These are phyloP conservation scores for Ceratothoa steindachneri DNA, from an alignment of 2,888 invertebrate genomes.

Conservation along the genomic window DNA sequence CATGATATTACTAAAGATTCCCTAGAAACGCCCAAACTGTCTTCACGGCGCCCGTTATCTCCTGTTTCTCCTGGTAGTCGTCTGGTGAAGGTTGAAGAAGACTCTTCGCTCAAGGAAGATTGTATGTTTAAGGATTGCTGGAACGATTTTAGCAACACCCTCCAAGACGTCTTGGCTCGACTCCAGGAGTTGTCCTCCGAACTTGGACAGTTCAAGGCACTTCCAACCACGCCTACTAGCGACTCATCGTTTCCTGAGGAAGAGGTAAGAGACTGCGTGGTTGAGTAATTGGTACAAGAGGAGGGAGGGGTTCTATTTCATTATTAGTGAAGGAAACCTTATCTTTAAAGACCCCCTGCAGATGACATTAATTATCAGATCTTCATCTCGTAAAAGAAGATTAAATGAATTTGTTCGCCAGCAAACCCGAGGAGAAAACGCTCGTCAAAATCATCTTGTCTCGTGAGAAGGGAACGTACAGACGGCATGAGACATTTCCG, in stretches of 20 bases:
- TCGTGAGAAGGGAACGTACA: no score
- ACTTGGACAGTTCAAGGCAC: constrained; percentile 26
- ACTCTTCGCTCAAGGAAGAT: constrained; percentile 40
- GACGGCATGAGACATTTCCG: no score
- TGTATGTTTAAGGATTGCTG: constrained; percentile 47
- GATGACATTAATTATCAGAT: no score
- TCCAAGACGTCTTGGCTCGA: constrained; percentile 41
- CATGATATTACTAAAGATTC: neutral
- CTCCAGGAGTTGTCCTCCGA: constrained; percentile 44
- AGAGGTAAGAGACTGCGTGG: neutral
- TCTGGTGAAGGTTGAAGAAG: constrained; percentile 33
- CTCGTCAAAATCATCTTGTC: no score
- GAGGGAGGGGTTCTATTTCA: no score
- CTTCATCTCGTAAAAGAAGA: no score
- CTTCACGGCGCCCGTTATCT: constrained; percentile 9
- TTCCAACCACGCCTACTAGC: constrained; percentile 14
- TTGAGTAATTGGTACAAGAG: no score
- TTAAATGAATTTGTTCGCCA: no score
- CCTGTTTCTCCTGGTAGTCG: constrained; percentile 21
- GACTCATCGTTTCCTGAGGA: neutral
- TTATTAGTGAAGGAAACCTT: no score
- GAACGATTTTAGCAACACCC: constrained; percentile 44
- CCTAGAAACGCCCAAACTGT: neutral
- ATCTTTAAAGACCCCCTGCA: no score
- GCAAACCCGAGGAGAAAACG: no score